Base-by-base conservation (phyloP, 2,888 invertebrate genomes). In the Nebria salina region DNA sequence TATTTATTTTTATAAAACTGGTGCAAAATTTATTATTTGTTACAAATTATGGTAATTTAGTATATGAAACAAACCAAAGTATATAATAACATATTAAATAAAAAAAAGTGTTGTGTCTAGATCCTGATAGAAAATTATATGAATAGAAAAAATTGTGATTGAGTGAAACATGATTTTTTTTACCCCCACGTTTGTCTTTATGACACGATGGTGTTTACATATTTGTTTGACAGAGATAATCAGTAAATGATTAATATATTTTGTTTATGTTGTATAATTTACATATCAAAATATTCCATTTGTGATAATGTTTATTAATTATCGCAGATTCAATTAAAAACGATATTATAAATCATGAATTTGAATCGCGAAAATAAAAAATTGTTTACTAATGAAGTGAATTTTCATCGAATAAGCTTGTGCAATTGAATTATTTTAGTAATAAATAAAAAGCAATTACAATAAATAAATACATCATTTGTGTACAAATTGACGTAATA, bases 271-370 rank as follows among this genome's bases (percentile, higher is more conserved):
- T 68, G 9, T 3, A 68, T 13, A 68, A 68, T 20, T 68, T 68
- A 68, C 20, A 20, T 25, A 25, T 68, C 26, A 13, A 20, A 68
- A 25, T 68, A 68, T 25, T 68, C 26, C 54, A 26, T 5, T 68
- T 68, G 20, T 68, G 9, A 68, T 34, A 34, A 34, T 34, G 34
- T 34, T 34, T 34, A 34, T 34, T 26, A 68, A 68, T 20, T 68
- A 68, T 20, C 68, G n/a, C 20, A 68, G 65, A 68, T 68, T 68
- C 20, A 25, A 25, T 68, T 68, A 68, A 68, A 25, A 25, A 68
- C 68, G 26, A 15, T 68, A 25, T 11, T 25, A 26, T 25, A 68
- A 68, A 68, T 25, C 68, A 68, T 26, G 26, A 68, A 68, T 68
- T 26, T 68, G 68, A 68, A 68, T 68, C n/a, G 3, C n/a, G n/a